Percentiles rank a stretch among this genome's conserved stretches.
Conservation (phyloP, 2,797 vertebrate genomes). For the Sebastes matsubarae region DNA sequence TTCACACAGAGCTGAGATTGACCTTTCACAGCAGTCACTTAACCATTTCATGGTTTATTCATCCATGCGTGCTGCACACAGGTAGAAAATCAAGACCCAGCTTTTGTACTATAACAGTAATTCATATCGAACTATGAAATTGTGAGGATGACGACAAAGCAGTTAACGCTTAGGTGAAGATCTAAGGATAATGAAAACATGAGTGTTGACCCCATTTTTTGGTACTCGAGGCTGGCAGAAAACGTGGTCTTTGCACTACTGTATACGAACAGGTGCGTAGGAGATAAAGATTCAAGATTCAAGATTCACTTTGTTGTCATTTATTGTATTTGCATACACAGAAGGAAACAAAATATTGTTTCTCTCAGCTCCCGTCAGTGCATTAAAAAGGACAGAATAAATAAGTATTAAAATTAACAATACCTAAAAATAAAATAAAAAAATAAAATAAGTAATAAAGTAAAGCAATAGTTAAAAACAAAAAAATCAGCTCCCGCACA, state of each 20-base stretch:
- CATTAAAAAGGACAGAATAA: too few relatives aligned
- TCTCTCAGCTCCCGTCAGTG: too few relatives aligned
- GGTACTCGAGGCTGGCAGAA: neutral
- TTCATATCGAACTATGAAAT: conserved; percentile 26
- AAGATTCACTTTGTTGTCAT: too few relatives aligned
- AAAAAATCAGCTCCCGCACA: neutral
- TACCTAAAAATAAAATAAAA: too few relatives aligned
- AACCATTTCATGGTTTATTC: conserved; percentile 35
- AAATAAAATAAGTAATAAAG: too few relatives aligned
- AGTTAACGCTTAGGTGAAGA: neutral
- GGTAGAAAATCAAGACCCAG: conserved; percentile 18
- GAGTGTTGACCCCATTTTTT: neutral
- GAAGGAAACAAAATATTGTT: too few relatives aligned
- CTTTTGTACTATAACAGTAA: conserved; percentile 7
- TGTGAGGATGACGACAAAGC: neutral
- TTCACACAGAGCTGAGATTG: conserved; percentile 26
- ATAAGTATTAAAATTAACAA: too few relatives aligned
- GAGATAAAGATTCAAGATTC: neutral
- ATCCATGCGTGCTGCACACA: conserved; percentile 8
- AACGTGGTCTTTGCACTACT: neutral
- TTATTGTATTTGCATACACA: too few relatives aligned
- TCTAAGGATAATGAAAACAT: conserved; percentile 5
- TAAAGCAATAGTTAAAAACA: neutral
- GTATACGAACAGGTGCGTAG: too few relatives aligned
- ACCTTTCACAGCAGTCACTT: conserved; percentile 42